Evolutionary conservation across 2,888 invertebrate genomes (phyloP), one percentile per base, ranked within the genome.

Genomic region (Synanthedon tipuliformis): DNA sequence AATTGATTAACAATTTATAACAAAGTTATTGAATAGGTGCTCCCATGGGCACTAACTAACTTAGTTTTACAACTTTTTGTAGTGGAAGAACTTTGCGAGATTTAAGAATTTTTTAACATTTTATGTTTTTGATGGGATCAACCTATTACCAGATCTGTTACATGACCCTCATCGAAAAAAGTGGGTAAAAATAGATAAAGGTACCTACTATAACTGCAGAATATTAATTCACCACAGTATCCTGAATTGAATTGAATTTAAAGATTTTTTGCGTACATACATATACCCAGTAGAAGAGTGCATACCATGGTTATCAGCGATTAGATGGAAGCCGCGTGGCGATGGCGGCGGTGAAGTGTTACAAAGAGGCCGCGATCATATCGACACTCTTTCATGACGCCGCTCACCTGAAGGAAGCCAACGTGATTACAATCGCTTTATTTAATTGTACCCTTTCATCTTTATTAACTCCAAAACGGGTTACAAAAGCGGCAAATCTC

Each of bases 211-310:
- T 23, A 34, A 10, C 10, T 34, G 34, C 34, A 10, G 34, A 34
- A 34, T 34, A 10, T 34, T 5, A 34, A 34, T 2, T 34, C 34
- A 10, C 7, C 34, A 34, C 10, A 34, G 2, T 34, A 2, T 10
- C 49, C 13, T 12, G 49, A 4, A n/a, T n/a, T n/a, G n/a, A n/a
- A n/a, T n/a, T n/a, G n/a, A 13, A 13, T 13, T 60, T 60, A 56
- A 59, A 63, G 61, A 66, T 34, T 34, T 34, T 65, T 58, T 62
- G 63, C 63, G 64, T 66, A 69, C 70, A 64, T 61, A 75, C 78
- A 78, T 81, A n/a, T n/a, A n/a, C n/a, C n/a, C n/a, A 80, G 76
- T 80, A 79, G 76, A 67, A 69, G 69, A 82, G 79, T 81, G 66
- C 60, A 61, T 55, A 63, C 58, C 61, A 63, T 68, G 68, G 71